Evolutionary conservation across 2,113 vertebrate genomes (phyloP).

Genomic region (Gadus macrocephalus): DNA sequence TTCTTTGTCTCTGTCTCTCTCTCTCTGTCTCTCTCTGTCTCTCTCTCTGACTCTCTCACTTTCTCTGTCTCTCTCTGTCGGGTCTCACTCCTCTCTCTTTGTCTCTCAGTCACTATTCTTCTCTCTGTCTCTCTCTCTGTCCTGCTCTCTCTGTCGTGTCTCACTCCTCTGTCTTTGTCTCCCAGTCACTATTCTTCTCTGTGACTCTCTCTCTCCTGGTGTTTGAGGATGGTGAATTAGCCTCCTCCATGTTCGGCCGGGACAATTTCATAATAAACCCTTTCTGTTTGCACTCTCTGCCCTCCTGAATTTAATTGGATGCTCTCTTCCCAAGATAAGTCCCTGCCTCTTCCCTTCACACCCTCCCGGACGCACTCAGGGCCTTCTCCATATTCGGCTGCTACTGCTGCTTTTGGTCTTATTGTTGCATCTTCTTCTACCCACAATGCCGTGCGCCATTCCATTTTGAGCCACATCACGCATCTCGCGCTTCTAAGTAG

Average conservation of each 20-base stretch:
- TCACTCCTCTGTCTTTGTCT: neutral
- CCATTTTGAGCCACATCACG: neutral
- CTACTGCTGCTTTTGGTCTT: neutral
- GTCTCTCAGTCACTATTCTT: too few relatives aligned
- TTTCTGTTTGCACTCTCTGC: constrained; percentile 71
- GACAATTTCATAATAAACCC: constrained; percentile 64
- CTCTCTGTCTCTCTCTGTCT: constrained; percentile 17
- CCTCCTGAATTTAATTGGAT: constrained; percentile 67
- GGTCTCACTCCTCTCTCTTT: constrained; percentile 17
- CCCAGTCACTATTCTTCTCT: neutral
- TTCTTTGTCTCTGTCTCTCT: neutral
- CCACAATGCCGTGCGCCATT: constrained; percentile 11
- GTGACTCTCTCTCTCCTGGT: constrained; percentile 16
- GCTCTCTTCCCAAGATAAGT: constrained; percentile 37
- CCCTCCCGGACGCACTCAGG: too few relatives aligned
- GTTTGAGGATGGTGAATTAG: constrained; percentile 58
- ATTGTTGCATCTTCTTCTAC: neutral
- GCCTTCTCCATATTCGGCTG: neutral
- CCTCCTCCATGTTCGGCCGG: constrained; percentile 49
- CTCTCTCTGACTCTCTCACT: neutral
- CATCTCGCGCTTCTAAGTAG: too few relatives aligned
- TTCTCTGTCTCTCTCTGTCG: constrained; percentile 6
- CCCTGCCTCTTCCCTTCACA: too few relatives aligned
- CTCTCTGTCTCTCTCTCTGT: constrained; percentile 10
- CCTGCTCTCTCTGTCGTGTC: neutral